Conservation (phyloP, 2,888 invertebrate genomes). For the Beris morrisii region DNA sequence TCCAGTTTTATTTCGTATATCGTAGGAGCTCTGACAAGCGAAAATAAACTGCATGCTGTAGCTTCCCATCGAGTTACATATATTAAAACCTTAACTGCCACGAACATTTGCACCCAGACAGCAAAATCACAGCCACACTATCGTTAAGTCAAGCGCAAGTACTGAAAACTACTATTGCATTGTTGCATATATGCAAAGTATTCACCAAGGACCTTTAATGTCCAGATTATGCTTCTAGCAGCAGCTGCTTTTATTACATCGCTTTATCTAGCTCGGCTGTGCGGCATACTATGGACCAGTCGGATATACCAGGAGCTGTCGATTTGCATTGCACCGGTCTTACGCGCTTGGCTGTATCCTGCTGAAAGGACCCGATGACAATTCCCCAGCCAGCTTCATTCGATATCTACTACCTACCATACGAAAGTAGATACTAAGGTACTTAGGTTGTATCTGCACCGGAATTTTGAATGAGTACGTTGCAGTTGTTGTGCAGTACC, state of each 20-base stretch:
- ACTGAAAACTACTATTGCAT: not conserved
- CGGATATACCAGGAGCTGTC: conserved; percentile 2
- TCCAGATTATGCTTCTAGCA: conserved; percentile 29
- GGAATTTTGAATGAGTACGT: conserved; percentile 14
- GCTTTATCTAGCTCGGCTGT: conserved; percentile 25
- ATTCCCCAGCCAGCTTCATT: conserved; percentile 15
- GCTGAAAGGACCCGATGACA: conserved; percentile 26
- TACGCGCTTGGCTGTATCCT: conserved; percentile 3
- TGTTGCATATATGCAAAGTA: conserved; percentile 20
- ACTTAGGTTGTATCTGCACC: not conserved
- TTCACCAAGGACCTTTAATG: conserved; percentile 31
- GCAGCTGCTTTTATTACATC: conserved; percentile 29
- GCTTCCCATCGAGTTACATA: conserved; percentile 14
- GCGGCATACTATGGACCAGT: not conserved
- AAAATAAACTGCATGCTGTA: conserved; percentile 26
- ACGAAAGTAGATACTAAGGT: no score
- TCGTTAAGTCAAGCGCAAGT: not conserved
- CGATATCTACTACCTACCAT: not conserved
- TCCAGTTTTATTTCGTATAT: conserved; percentile 24
- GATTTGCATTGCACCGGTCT: conserved; percentile 22
- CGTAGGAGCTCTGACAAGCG: conserved; percentile 2
- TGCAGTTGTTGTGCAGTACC: conserved; percentile 2
- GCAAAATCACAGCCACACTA: conserved; percentile 7
- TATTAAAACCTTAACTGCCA: conserved; percentile 13
- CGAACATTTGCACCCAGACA: not conserved